phyloP scores from a whole-genome alignment of 2,113 vertebrate species.

The Cryptomyrus ogoouensis region DNA sequence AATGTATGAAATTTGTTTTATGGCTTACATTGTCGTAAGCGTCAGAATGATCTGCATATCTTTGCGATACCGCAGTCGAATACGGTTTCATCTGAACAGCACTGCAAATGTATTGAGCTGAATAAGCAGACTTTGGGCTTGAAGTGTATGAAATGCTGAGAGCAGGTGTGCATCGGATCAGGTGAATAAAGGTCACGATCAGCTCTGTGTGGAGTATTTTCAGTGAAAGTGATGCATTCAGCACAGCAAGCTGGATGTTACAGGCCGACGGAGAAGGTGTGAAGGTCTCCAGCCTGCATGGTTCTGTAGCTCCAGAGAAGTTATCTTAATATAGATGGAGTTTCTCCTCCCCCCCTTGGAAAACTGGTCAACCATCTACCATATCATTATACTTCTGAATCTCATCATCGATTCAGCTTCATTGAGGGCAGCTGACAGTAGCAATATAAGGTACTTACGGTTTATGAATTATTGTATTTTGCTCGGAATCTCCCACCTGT shows the following conservation, averaged over 20 bases:
- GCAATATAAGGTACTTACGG: conserved; percentile 9
- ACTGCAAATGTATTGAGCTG: neutral
- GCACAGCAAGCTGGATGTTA: neutral
- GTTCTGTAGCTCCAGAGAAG: neutral
- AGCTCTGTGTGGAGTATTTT: neutral
- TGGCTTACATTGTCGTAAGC: conserved; percentile 18
- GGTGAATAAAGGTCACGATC: neutral
- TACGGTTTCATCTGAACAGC: neutral
- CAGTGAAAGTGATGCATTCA: neutral
- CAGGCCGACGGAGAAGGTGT: neutral
- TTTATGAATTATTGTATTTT: conserved; percentile 9
- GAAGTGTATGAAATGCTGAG: neutral
- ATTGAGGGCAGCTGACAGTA: conserved; percentile 13
- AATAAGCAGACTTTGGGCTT: neutral
- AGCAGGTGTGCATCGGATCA: neutral
- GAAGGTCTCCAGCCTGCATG: neutral
- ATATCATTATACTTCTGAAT: neutral
- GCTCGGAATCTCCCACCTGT: conserved; percentile 3
- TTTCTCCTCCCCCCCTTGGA: neutral
- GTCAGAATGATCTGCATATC: conserved; percentile 23
- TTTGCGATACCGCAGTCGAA: conserved; percentile 36
- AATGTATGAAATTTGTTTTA: conserved; percentile 59
- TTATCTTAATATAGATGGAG: neutral
- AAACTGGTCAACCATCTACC: neutral
- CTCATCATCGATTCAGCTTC: conserved; percentile 15